Conservation (phyloP, 2,888 invertebrate species). For the Serrognathus titanus region DNA sequence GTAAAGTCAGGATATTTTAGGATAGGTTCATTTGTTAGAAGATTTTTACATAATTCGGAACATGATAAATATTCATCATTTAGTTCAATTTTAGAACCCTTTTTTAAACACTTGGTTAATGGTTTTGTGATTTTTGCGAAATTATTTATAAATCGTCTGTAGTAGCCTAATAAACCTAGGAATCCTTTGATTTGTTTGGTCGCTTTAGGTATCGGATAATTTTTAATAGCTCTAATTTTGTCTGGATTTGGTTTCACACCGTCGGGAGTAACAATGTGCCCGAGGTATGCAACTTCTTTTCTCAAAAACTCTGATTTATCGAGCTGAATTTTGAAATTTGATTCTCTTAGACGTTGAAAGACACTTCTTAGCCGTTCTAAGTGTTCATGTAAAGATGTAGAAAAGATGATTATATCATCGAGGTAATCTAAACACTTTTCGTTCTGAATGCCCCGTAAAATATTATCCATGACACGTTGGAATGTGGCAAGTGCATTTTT, state of each 20-base stretch:
- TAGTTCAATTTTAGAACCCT: slow-evolving; percentile 3
- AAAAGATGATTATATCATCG: slow-evolving; percentile 28
- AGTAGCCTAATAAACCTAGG: no score
- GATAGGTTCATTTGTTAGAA: slow-evolving; percentile 12
- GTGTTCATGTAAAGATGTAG: slow-evolving; percentile 22
- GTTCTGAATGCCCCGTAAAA: slow-evolving; percentile 20
- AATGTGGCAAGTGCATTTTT: slow-evolving; percentile 31
- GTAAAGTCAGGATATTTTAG: slow-evolving; percentile 13
- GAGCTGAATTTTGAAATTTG: slow-evolving; percentile 24
- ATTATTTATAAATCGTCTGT: slow-evolving; percentile 13
- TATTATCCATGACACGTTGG: slow-evolving; percentile 28
- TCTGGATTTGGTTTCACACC: no score
- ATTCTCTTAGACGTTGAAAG: slow-evolving; percentile 18
- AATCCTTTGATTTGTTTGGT: no score
- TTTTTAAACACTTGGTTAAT: slow-evolving; percentile 9
- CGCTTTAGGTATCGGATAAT: no score
- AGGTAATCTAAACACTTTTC: slow-evolving; percentile 25
- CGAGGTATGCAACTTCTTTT: slow-evolving; percentile 11
- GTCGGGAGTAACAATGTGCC: no score
- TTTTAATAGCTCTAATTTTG: no score
- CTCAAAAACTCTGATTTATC: slow-evolving; percentile 14
- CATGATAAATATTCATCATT: slow-evolving; percentile 1
- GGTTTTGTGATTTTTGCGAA: slow-evolving; percentile 14
- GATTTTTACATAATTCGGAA: slow-evolving; percentile 10
- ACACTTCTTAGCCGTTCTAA: slow-evolving; percentile 18